These are phyloP conservation scores for Drosophila persimilis DNA, from an alignment of 1,140 invertebrate genomes.

Conservation along the genomic window DNA sequence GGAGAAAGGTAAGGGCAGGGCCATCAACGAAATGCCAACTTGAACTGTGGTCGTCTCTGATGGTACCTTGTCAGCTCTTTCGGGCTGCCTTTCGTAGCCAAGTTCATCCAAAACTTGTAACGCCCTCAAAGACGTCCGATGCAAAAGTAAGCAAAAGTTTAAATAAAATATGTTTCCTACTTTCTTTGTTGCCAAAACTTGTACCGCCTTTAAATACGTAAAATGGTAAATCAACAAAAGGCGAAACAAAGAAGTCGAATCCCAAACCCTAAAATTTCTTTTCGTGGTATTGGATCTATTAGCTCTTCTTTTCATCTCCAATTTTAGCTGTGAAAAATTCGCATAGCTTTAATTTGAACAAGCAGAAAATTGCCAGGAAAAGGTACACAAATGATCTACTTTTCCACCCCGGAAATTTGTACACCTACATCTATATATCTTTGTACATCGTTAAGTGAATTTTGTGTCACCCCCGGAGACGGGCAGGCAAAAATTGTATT, in stretches of 20 bases:
- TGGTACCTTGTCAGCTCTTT: slow-evolving; percentile 34
- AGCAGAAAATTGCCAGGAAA: slow-evolving; percentile 2
- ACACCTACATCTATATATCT: slow-evolving; percentile 11
- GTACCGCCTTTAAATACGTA: too few species aligned
- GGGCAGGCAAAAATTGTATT: slow-evolving; percentile 27
- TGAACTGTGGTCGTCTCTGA: slow-evolving; percentile 41
- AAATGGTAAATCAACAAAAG: too few species aligned
- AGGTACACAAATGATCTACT: slow-evolving; percentile 1
- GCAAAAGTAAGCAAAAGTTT: slow-evolving; percentile 32
- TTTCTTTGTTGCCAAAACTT: too few species aligned
- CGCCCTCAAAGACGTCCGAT: slow-evolving; percentile 44
- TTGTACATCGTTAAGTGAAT: slow-evolving; percentile 51
- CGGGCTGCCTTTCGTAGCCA: not conserved
- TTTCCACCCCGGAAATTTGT: slow-evolving; percentile 17
- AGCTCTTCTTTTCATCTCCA: too few species aligned
- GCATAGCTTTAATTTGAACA: too few species aligned
- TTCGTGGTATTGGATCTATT: too few species aligned
- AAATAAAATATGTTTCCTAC: not conserved
- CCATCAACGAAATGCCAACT: slow-evolving; percentile 38
- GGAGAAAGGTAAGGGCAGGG: not conserved
- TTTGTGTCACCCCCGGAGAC: slow-evolving; percentile 36
- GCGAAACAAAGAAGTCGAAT: too few species aligned
- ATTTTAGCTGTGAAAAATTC: too few species aligned
- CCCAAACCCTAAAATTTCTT: too few species aligned
- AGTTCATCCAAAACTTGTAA: slow-evolving; percentile 22